Conservation (phyloP, 2,888 invertebrate species). For the Eupithecia subumbrata region DNA sequence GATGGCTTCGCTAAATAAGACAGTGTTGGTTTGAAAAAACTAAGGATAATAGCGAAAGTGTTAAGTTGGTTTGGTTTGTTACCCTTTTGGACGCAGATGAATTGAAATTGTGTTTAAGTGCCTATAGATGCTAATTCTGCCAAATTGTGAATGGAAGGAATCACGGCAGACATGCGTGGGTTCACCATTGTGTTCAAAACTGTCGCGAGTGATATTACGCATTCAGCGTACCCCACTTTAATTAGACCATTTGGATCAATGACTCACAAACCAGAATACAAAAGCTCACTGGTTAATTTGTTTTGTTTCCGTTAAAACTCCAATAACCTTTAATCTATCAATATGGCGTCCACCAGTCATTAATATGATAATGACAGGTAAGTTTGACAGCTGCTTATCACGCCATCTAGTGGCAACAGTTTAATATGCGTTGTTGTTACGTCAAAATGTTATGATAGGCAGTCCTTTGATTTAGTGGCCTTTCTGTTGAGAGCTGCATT, state of each 20-base stretch:
- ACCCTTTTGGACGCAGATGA: constrained; percentile 58
- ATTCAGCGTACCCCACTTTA: constrained; percentile 63
- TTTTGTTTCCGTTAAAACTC: constrained; percentile 47
- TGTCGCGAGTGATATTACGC: constrained; percentile 66
- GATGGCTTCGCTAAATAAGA: constrained; percentile 66
- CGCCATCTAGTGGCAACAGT: constrained; percentile 80
- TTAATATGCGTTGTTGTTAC: constrained; percentile 77
- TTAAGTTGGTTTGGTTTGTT: constrained; percentile 71
- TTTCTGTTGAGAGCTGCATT: constrained; percentile 76
- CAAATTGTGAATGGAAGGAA: constrained; percentile 70
- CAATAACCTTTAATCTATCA: constrained; percentile 72
- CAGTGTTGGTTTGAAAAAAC: constrained; percentile 66
- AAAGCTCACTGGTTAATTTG: constrained; percentile 16
- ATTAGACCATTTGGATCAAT: constrained; percentile 61
- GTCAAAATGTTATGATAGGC: constrained; percentile 81
- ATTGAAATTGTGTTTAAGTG: constrained; percentile 63
- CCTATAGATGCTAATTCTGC: constrained; percentile 74
- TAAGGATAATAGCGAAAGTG: constrained; percentile 78
- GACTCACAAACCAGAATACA: constrained; percentile 43
- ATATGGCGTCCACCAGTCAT: constrained; percentile 67
- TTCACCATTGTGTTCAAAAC: constrained; percentile 75
- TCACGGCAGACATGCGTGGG: constrained; percentile 77
- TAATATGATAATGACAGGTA: constrained; percentile 81
- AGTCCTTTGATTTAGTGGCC: constrained; percentile 80
- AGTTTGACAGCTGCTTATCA: constrained; percentile 80